Base-by-base conservation (phyloP, 2,888 invertebrate species). In the Euplexia lucipara region DNA sequence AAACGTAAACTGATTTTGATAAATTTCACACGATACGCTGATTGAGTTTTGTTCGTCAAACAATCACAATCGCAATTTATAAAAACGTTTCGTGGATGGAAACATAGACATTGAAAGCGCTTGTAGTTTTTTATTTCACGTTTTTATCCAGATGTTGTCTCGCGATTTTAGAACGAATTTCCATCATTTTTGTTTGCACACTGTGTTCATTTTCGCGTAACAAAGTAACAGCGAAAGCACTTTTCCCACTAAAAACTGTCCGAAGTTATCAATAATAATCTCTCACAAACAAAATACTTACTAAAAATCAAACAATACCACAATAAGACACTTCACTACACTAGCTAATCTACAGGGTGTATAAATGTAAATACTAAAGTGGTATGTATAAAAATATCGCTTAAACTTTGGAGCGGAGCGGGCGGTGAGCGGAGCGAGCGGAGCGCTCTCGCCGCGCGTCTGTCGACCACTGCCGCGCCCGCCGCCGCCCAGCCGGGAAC, bases 301-400 rank as follows among this genome's bases (percentile, higher is more conserved):
- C 78, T 49, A 67, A 62, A 72, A 78, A 78, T 70, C 72, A 79
- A 81, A 78, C 72, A 72, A 78, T 72, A 81, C 81, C 79, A 81
- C 81, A 68, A 71, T 80, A 79, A 79, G 79, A 79, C 81, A 79
- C 79, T 78, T 79, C 72, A 81, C 81, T 79, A 79, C 81, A 78
- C 81, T 79, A 79, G 41, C 58, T 78, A 79, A 52, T 20, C 82
- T 81, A 80, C 81, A 71, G 78, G 79, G 73, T 80, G 82, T 80
- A 79, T 80, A 80, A 81, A 78, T 73, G 67, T 79, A 70, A 67
- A 70, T 76, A 63, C 70, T 77, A 78, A 78, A 75, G 67, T 73
- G 75, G 78, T 67, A 68, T 79, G 67, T 75, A 81, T 79, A 80
- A 80, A 80, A 80, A 81, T 81, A 81, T 68, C 69, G 54, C 37